Conservation (phyloP, 2,113 vertebrate genomes). For the Zosterops hypoxanthus region DNA sequence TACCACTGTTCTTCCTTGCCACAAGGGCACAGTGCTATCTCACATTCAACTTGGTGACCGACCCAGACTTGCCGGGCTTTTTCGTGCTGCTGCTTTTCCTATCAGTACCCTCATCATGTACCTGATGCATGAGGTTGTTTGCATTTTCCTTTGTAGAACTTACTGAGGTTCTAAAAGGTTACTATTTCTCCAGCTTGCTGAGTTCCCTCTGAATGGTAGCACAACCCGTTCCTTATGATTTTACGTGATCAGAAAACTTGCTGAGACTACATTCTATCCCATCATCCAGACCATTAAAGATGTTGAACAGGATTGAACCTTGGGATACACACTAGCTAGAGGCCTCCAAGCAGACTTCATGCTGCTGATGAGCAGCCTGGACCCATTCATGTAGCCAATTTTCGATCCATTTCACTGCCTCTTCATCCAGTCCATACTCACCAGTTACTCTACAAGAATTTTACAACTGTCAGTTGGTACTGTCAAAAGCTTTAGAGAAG, state of each 20-base stretch:
- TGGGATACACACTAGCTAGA: neutral
- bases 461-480: neutral
- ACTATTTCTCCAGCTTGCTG: neutral
- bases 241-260: neutral
- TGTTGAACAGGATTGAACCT: neutral
- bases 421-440: neutral
- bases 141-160: neutral
- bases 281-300: neutral
- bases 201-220: neutral
- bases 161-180: neutral
- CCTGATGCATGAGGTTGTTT: neutral
- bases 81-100: neutral
- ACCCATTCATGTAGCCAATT: neutral
- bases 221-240: neutral
- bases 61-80: neutral
- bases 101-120: neutral
- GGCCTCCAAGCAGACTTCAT: neutral
- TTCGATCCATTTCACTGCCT: neutral
- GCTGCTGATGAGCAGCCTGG: neutral
- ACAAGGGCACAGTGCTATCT: neutral
- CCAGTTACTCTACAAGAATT: neutral
- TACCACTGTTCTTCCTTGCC: neutral
- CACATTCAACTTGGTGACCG: neutral
- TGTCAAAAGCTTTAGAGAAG: neutral
- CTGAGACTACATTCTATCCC: neutral